Percentiles rank a stretch among this genome's conserved stretches.
phyloP scores from a whole-genome alignment of 2,888 invertebrate genomes.

The Criorhina ranunculi region DNA sequence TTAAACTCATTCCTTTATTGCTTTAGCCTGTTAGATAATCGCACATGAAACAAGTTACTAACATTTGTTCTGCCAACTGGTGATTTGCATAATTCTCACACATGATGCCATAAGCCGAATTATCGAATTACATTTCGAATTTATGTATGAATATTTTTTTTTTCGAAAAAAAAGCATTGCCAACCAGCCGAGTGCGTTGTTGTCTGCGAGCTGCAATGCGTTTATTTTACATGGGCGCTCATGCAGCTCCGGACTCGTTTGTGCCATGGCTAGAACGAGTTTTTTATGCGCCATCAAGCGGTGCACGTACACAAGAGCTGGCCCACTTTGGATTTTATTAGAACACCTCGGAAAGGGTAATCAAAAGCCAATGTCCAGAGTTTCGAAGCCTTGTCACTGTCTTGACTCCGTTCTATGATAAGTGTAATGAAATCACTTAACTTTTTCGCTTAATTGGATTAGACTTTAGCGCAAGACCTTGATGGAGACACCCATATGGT shows the following conservation, averaged over 20 bases:
- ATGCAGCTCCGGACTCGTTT: constrained; percentile 55
- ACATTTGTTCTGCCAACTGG: constrained; percentile 34
- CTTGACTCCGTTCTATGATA: constrained; percentile 6
- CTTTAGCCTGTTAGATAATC: constrained; percentile 27
- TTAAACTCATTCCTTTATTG: neutral
- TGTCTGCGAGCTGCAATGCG: constrained; percentile 46
- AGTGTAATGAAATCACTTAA: constrained; percentile 21
- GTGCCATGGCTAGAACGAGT: constrained; percentile 51
- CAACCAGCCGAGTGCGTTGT: constrained; percentile 60
- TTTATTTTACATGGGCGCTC: constrained; percentile 53
- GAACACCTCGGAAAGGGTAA: constrained; percentile 41
- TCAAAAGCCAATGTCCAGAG: constrained; percentile 59
- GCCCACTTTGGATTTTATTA: constrained; percentile 52
- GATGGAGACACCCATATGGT: neutral
- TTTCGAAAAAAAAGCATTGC: constrained; percentile 29
- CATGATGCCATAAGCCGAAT: constrained; percentile 13
- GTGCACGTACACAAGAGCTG: constrained; percentile 21
- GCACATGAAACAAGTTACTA: constrained; percentile 22
- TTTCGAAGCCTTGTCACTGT: constrained; percentile 24
- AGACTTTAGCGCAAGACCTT: constrained; percentile 29
- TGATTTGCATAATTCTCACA: constrained; percentile 68
- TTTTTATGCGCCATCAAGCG: constrained; percentile 45
- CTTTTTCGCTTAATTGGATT: constrained; percentile 25
- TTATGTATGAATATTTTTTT: neutral
- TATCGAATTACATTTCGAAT: constrained; percentile 66